These are phyloP conservation scores for Triplophysa bombifrons DNA, from an alignment of 2,797 vertebrate genomes.

Conservation along the genomic window DNA sequence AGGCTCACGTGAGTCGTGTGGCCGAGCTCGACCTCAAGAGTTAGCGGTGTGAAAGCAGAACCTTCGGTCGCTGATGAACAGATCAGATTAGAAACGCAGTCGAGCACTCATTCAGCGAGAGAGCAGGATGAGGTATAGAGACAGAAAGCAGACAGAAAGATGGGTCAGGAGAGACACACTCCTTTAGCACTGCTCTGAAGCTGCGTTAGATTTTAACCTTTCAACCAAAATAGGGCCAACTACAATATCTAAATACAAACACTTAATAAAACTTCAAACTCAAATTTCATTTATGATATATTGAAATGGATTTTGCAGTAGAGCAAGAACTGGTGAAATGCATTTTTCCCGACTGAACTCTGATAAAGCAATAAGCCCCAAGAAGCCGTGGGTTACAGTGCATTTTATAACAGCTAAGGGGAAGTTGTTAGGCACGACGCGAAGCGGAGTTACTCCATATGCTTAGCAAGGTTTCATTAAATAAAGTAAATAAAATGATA, in stretches of 20 bases:
- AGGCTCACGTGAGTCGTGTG: constrained; percentile 39
- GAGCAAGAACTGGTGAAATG: background rate
- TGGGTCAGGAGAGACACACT: background rate
- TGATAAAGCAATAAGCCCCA: too few relatives aligned
- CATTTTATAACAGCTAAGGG: too few relatives aligned
- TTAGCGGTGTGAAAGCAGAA: constrained; percentile 55
- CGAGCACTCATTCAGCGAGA: constrained; percentile 20
- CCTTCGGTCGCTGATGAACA: constrained; percentile 50
- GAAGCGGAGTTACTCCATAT: too few relatives aligned
- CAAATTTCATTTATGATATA: background rate
- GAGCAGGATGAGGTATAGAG: constrained; percentile 35
- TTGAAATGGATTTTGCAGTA: too few relatives aligned
- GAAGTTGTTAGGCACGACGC: too few relatives aligned
- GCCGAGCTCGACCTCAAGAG: constrained; percentile 52
- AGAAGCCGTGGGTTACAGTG: too few relatives aligned
- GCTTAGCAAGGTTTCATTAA: too few relatives aligned
- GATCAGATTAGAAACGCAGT: constrained; percentile 55
- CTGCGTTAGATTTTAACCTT: background rate
- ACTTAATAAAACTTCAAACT: background rate
- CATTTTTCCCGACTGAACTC: background rate
- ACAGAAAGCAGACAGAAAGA: constrained; percentile 25
- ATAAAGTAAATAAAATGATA: too few relatives aligned
- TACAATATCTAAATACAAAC: too few relatives aligned
- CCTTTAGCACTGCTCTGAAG: background rate
- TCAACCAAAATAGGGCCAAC: too few relatives aligned